phyloP scores from a whole-genome alignment of 2,888 invertebrate genomes.

The Rotaria magnacalcarata region DNA sequence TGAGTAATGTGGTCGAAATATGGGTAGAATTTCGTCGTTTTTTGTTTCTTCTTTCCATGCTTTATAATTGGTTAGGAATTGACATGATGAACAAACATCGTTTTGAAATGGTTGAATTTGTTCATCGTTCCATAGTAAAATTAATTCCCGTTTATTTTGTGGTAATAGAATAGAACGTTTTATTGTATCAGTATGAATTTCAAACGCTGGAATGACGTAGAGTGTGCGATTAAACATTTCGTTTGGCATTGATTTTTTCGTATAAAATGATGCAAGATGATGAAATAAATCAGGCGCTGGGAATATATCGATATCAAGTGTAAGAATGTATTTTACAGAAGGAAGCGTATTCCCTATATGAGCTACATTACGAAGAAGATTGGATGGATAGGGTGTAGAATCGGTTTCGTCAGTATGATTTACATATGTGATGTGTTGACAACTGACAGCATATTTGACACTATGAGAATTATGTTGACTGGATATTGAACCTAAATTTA shows the following conservation, averaged over 20 bases:
- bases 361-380: slow-evolving; percentile 13
- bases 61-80: slow-evolving; percentile 13
- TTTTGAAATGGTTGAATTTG: slow-evolving; percentile 22
- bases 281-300: slow-evolving; percentile 33
- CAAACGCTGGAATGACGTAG: slow-evolving; percentile 2
- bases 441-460: slow-evolving; percentile 22
- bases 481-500: background rate
- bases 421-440: background rate
- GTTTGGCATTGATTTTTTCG: background rate
- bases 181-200: slow-evolving; percentile 32
- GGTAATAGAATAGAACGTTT: background rate
- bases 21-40: background rate
- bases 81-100: background rate
- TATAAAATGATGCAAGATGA: background rate
- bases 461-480: slow-evolving; percentile 5
- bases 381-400: slow-evolving; percentile 1
- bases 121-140: slow-evolving; percentile 12
- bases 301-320: slow-evolving; percentile 13
- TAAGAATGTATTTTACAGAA: background rate
- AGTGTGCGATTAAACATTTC: background rate
- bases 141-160: slow-evolving; percentile 30
- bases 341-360: background rate
- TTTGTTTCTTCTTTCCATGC: slow-evolving; percentile 6
- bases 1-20: slow-evolving; percentile 16
- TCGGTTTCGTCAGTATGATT: slow-evolving; percentile 23